Conservation (phyloP, 2,888 invertebrate species). For the Melipona beecheii region DNA sequence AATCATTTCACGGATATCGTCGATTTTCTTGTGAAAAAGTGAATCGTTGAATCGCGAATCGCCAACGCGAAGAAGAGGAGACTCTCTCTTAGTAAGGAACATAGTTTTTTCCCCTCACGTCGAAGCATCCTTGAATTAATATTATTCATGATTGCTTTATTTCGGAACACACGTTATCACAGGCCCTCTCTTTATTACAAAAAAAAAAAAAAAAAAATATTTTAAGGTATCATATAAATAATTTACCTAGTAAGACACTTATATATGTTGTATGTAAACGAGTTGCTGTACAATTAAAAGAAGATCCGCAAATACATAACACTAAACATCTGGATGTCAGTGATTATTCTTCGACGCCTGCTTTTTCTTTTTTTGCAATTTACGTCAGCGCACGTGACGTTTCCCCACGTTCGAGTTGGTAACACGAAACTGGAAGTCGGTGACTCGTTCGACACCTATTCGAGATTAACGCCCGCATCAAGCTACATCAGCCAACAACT, state of each 20-base stretch:
- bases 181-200: slow-evolving; percentile 48
- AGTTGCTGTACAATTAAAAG: slow-evolving; percentile 74
- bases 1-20: slow-evolving; percentile 18
- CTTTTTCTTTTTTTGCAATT: not conserved
- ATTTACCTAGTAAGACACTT: slow-evolving; percentile 69
- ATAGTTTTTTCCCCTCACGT: slow-evolving; percentile 23
- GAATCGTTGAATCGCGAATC: slow-evolving; percentile 21
- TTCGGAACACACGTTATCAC: slow-evolving; percentile 45
- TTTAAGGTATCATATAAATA: slow-evolving; percentile 61
- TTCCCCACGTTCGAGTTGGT: not conserved
- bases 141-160: slow-evolving; percentile 40
- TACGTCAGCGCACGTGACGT: not conserved
- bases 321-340: slow-evolving; percentile 34
- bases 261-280: slow-evolving; percentile 75
- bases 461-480: too few species aligned
- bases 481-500: not conserved
- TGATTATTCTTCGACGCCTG: slow-evolving; percentile 1
- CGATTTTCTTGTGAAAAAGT: slow-evolving; percentile 9
- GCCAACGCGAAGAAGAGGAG: slow-evolving; percentile 36
- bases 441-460: too few species aligned
- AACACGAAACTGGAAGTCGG: too few species aligned
- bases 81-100: slow-evolving; percentile 31
- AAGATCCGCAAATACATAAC: slow-evolving; percentile 67
- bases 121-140: slow-evolving; percentile 29
- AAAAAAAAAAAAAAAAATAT: slow-evolving; percentile 29